Base-by-base conservation (phyloP, 2,113 vertebrate genomes). In the Chaetura pelagica region DNA sequence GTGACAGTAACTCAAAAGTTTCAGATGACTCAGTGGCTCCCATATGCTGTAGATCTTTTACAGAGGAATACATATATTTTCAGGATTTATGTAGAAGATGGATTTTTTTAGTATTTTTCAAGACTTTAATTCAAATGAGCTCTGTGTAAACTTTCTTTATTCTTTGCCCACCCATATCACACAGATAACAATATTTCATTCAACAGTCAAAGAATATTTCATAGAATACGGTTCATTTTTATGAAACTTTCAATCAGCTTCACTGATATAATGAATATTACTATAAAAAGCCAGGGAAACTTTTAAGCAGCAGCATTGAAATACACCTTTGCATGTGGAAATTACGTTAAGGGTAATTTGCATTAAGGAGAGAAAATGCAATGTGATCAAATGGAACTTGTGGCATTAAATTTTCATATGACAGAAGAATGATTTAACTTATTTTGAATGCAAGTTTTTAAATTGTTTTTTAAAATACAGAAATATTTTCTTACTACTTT, bases 11-110 rank as follows among this genome's bases (percentile, higher is more conserved):
- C 13, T 29, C 62, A 44, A 30, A 82, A 55, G 22, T 66, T 30
- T 66, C 51, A 94, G 40, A 66, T 30, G 54, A 46, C 55, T 0
- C 0, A 69, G 30, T 0, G 0, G 32, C 55, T 38, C 0, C 0
- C 18, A 9, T 20, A 23, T 14, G 27, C 4, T 55, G 11, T 27
- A 75, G 19, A 26, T 64, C 24, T 72, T 46, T 51, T 30, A 51
- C 14, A 78, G 6, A 78, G 8, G 5, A 66, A 78, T 2, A 8
- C 1, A 6, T 4, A 18, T 4, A 2, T 27, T 49, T 82, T 42
- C 61, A 29, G 32, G 17, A 67, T 20, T 57, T 46, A 18, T 0
- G 0, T 0, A 75, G 30, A 93, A 38, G 22, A 79, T 4, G 2
- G 13, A 67, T 75, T 14, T 62, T 90, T 78, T 59, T 38, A 18